These are phyloP conservation scores for Stegostoma tigrinum DNA, from an alignment of 2,113 vertebrate species.

Conservation along the genomic window DNA sequence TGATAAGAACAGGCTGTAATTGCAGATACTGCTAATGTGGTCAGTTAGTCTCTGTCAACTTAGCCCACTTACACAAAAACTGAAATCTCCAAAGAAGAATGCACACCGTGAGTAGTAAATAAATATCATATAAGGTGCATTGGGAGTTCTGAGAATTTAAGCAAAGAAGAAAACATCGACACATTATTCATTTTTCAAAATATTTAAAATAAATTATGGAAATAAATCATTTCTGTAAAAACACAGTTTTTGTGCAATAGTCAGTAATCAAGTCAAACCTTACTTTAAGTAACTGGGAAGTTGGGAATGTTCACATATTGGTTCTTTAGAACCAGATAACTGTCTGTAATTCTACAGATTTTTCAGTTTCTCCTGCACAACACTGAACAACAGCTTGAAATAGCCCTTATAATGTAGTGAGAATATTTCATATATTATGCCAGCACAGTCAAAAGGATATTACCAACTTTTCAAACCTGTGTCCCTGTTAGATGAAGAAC, in stretches of 20 bases:
- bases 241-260: not conserved
- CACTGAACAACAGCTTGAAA: not conserved
- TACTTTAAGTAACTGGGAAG: not conserved
- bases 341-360: not conserved
- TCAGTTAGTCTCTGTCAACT: slow-evolving; percentile 18
- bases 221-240: not conserved
- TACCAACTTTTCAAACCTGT: too few species aligned
- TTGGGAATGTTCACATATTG: not conserved
- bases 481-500: too few species aligned
- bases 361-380: not conserved
- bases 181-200: not conserved
- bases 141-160: not conserved
- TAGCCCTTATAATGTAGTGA: not conserved
- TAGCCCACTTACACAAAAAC: not conserved
- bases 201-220: not conserved
- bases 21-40: slow-evolving; percentile 22
- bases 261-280: not conserved
- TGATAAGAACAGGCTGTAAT: not conserved
- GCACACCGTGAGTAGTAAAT: not conserved
- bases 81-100: not conserved
- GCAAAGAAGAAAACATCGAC: not conserved
- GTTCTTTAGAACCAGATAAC: not conserved
- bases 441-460: not conserved
- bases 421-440: not conserved
- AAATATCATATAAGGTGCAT: not conserved